Conservation (phyloP, 2,888 invertebrate genomes). For the Adineta ricciae region DNA sequence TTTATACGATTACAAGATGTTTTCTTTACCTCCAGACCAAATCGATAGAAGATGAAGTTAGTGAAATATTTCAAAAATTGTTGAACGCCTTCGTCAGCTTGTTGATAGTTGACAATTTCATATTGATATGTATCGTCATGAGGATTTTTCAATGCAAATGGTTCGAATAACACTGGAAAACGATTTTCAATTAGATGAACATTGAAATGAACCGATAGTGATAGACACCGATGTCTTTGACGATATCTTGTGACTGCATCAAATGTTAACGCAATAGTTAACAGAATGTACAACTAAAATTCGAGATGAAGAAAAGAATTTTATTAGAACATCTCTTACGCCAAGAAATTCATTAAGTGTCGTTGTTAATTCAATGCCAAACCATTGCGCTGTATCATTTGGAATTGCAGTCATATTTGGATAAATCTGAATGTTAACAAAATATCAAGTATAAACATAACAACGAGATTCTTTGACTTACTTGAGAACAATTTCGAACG, state of each 20-base stretch:
- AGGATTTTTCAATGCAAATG: not conserved
- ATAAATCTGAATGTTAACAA: not conserved
- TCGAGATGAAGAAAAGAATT: too few relatives aligned
- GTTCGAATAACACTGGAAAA: not conserved
- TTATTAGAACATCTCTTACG: not conserved
- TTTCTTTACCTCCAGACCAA: conserved; percentile 58
- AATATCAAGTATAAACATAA: too few relatives aligned
- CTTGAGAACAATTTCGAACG: not conserved
- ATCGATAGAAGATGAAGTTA: conserved; percentile 92
- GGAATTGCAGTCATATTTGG: not conserved
- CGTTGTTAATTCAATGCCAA: not conserved
- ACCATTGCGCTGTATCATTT: conserved; percentile 14
- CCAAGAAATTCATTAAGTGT: not conserved
- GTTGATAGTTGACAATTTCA: not conserved
- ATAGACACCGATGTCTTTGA: not conserved
- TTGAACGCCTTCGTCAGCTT: conserved; percentile 57
- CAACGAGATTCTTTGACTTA: too few relatives aligned
- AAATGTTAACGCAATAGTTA: not conserved
- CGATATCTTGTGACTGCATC: not conserved
- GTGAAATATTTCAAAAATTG: conserved; percentile 67
- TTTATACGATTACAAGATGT: not conserved
- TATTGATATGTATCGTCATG: not conserved
- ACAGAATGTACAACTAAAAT: not conserved
- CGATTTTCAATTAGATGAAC: not conserved
- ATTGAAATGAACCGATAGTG: not conserved